These are phyloP conservation scores for Tetragonula clypearis DNA, from an alignment of 1,140 invertebrate genomes.

Conservation along the genomic window DNA sequence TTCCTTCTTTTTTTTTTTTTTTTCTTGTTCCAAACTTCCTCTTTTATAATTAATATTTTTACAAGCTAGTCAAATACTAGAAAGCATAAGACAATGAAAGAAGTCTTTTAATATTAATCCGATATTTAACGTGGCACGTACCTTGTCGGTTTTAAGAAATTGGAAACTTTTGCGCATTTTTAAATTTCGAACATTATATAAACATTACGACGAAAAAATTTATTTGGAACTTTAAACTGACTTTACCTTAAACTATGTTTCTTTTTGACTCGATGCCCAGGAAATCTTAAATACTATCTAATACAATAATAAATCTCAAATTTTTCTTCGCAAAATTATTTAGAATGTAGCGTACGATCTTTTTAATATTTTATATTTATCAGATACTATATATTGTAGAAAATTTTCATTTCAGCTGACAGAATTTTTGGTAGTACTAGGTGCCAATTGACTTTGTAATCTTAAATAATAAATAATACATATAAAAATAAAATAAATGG, in stretches of 20 bases:
- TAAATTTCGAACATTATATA: too few species aligned
- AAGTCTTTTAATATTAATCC: constrained; percentile 11
- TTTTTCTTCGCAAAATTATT: neutral
- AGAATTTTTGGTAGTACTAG: neutral
- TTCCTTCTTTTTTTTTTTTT: constrained; percentile 40
- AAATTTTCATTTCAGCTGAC: neutral
- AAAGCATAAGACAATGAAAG: constrained; percentile 47
- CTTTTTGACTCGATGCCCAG: neutral
- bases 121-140: fast-evolving
- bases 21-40: neutral
- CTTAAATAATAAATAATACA: neutral
- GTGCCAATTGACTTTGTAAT: neutral
- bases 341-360: neutral
- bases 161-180: neutral
- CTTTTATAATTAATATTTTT: constrained; percentile 25
- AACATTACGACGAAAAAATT: too few species aligned
- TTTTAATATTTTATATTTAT: neutral
- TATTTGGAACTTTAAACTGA: neutral
- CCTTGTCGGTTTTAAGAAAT: neutral
- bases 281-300: neutral
- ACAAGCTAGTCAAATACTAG: constrained; percentile 30
- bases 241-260: neutral
- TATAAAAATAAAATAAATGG: too few species aligned
- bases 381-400: neutral
- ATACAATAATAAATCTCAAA: neutral